phyloP scores from a whole-genome alignment of 2,113 vertebrate species.

The Tapirus terrestris region DNA sequence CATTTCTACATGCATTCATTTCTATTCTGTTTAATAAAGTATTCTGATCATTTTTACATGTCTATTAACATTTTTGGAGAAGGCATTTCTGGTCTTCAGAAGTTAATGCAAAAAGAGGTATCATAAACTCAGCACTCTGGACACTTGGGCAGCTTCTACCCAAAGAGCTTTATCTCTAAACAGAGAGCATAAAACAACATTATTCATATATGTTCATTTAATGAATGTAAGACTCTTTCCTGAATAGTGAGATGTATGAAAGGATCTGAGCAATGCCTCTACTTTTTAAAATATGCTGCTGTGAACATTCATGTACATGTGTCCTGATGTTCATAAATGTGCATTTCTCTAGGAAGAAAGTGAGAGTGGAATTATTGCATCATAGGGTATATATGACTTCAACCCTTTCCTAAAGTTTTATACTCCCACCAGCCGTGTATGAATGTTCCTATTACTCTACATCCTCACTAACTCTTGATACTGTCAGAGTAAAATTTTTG shows the following conservation, averaged over 20 bases:
- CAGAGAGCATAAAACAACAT: neutral
- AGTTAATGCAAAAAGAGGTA: neutral
- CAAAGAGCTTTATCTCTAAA: neutral
- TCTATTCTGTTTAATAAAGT: neutral
- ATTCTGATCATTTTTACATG: neutral
- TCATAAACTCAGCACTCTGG: neutral
- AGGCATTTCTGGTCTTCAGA: neutral
- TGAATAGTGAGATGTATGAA: slow-evolving; percentile 50
- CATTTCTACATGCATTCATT: neutral
- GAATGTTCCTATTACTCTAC: neutral
- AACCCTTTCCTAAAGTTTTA: neutral
- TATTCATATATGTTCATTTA: neutral
- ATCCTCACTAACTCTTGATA: neutral
- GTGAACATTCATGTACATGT: neutral
- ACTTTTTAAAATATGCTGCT: neutral
- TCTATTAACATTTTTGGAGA: neutral
- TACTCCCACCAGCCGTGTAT: neutral
- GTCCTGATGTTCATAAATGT: neutral
- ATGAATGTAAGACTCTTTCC: neutral
- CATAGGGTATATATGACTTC: neutral
- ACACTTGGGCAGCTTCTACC: neutral
- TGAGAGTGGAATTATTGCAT: neutral
- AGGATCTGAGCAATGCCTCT: slow-evolving; percentile 71
- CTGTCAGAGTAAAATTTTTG: neutral
- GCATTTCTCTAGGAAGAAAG: neutral